Percentiles rank a stretch among this genome's conserved stretches.
phyloP scores from a whole-genome alignment of 2,888 invertebrate species.

The Chymomyza caudatula region DNA sequence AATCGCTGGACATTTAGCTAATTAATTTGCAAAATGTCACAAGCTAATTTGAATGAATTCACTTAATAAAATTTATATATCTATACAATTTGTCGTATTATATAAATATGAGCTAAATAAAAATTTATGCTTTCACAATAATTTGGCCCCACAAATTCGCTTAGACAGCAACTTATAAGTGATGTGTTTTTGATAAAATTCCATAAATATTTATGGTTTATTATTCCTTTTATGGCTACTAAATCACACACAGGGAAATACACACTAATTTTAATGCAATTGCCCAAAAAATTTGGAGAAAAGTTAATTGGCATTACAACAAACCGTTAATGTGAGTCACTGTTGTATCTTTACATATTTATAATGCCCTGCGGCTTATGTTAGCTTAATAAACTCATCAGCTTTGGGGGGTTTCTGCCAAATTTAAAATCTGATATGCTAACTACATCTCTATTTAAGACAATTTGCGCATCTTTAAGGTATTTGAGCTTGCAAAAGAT shows the following conservation, averaged over 20 bases:
- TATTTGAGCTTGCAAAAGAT: constrained; percentile 12
- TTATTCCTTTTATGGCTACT: background rate
- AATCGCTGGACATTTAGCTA: constrained; percentile 40
- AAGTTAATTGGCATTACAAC: constrained; percentile 33
- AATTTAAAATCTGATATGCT: constrained; percentile 13
- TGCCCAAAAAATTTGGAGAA: background rate
- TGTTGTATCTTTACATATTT: constrained; percentile 38
- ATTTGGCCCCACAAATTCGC: background rate
- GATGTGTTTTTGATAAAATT: background rate
- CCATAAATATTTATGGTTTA: background rate
- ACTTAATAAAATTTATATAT: constrained; percentile 17
- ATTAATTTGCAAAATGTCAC: constrained; percentile 51
- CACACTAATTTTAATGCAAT: background rate
- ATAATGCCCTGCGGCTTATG: constrained; percentile 14
- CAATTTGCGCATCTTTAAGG: constrained; percentile 40
- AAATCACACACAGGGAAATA: background rate
- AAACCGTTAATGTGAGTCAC: background rate
- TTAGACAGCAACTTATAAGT: background rate
- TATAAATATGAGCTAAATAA: background rate
- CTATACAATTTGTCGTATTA: background rate
- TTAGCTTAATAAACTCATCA: constrained; percentile 40
- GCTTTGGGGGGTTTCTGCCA: constrained; percentile 25
- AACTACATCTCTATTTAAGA: constrained; percentile 33
- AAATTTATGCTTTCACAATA: background rate
- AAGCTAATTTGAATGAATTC: constrained; percentile 42